Conservation (phyloP, 2,797 vertebrate species). For the Pseudochromis fuscus region DNA sequence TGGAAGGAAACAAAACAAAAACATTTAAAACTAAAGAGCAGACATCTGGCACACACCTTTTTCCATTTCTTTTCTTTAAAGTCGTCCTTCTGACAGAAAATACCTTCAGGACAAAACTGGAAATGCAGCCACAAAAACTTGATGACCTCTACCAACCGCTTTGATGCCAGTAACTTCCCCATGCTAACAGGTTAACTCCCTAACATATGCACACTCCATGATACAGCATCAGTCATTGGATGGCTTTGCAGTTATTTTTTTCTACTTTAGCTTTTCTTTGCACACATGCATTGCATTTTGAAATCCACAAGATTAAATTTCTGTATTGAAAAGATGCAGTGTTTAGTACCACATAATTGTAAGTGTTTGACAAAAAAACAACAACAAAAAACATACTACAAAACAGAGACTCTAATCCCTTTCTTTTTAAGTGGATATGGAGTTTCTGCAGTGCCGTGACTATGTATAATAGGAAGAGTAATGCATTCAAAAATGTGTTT, state of each 20-base stretch:
- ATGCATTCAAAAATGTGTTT: constrained; percentile 1
- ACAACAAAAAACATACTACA: constrained; percentile 20
- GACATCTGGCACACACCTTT: neutral
- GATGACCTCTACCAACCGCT: neutral
- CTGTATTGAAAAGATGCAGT: neutral
- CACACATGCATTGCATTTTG: neutral
- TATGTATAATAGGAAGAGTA: constrained; percentile 4
- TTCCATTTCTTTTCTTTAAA: neutral
- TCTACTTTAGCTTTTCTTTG: neutral
- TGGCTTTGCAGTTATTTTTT: too few relatives aligned
- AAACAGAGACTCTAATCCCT: constrained; percentile 5
- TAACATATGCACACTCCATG: neutral
- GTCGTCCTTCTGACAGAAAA: neutral
- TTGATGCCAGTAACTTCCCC: too few relatives aligned
- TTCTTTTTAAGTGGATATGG: constrained; percentile 24
- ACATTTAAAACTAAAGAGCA: neutral
- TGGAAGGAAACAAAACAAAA: constrained; percentile 21
- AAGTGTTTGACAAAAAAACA: too few relatives aligned
- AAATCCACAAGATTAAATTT: constrained; percentile 1
- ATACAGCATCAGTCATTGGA: constrained; percentile 5
- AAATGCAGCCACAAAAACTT: constrained; percentile 1
- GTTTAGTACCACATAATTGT: too few relatives aligned
- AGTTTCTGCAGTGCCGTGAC: constrained; percentile 20
- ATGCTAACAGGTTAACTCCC: constrained; percentile 1
- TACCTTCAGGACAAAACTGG: neutral